Evolutionary conservation across 2,888 invertebrate genomes (phyloP).

Genomic region (Pemphredon lugubris): DNA sequence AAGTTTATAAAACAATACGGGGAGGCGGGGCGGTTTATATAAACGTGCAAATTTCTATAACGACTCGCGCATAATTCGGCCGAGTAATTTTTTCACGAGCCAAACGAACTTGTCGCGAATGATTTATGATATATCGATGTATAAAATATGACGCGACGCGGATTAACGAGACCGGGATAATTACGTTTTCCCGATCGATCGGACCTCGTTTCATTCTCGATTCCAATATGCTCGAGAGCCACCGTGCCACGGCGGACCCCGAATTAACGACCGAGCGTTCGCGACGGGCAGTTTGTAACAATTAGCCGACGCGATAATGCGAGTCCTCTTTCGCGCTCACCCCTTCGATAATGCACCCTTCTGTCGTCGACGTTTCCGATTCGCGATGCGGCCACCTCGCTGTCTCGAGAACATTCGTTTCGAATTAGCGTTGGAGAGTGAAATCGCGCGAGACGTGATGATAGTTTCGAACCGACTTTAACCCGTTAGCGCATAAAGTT

Average conservation of each 20-base stretch:
- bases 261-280: slow-evolving; percentile 61
- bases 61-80: slow-evolving; percentile 10
- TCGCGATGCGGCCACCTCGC: background rate
- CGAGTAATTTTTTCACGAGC: slow-evolving; percentile 11
- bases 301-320: slow-evolving; percentile 65
- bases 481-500: too few relatives aligned
- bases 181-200: slow-evolving; percentile 29
- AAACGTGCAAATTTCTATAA: background rate
- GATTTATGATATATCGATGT: slow-evolving; percentile 42
- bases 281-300: slow-evolving; percentile 68
- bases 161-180: slow-evolving; percentile 33
- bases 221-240: slow-evolving; percentile 9
- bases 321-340: background rate
- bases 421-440: background rate
- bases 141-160: slow-evolving; percentile 22
- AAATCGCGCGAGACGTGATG: too few relatives aligned
- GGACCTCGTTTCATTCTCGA: slow-evolving; percentile 13
- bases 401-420: background rate
- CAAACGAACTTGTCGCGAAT: slow-evolving; percentile 2
- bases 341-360: background rate
- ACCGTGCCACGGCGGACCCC: slow-evolving; percentile 30
- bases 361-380: too few relatives aligned
- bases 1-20: background rate
- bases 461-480: too few relatives aligned
- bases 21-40: background rate